A percentile compares a stretch with the other conserved stretches of the same genome.
Evolutionary conservation across 1,140 invertebrate genomes (phyloP).

Genomic region (Lysiphlebus fabarum): DNA sequence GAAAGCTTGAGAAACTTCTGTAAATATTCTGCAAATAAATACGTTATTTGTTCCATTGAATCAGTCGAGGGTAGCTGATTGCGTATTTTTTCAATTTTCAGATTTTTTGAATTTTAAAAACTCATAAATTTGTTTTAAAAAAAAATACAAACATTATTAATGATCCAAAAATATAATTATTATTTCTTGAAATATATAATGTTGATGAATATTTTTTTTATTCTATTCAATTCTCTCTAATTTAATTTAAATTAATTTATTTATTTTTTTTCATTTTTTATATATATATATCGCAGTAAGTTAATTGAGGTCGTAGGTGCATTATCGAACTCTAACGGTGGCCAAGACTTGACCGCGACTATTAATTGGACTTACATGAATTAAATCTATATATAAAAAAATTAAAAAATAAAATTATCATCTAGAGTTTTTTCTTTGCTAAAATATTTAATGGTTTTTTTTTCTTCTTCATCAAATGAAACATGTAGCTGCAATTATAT

Average conservation of each 20-base stretch:
- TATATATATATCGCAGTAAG: constrained; percentile 21
- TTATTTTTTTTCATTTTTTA: no score
- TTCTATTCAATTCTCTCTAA: no score
- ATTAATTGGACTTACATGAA: constrained; percentile 41
- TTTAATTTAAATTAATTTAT: no score
- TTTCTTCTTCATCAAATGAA: neutral
- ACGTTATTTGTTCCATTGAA: constrained; percentile 29
- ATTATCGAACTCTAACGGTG: constrained; percentile 27
- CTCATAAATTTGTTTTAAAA: no score
- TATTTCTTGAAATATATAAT: no score
- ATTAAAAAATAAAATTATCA: constrained; percentile 1
- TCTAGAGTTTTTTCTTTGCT: neutral
- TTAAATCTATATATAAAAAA: constrained; percentile 15
- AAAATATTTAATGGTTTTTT: neutral
- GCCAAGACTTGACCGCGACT: constrained; percentile 32
- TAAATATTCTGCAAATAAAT: no score
- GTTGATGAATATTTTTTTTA: no score
- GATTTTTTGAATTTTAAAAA: neutral
- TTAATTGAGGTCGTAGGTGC: constrained; percentile 39
- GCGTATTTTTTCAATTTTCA: neutral
- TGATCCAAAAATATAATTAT: no score
- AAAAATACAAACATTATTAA: no score
- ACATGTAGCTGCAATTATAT: no score
- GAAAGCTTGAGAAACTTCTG: constrained; percentile 45
- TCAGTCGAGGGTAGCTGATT: constrained; percentile 15